Conservation (phyloP, 2,797 vertebrate genomes). For the Coilia nasus region DNA sequence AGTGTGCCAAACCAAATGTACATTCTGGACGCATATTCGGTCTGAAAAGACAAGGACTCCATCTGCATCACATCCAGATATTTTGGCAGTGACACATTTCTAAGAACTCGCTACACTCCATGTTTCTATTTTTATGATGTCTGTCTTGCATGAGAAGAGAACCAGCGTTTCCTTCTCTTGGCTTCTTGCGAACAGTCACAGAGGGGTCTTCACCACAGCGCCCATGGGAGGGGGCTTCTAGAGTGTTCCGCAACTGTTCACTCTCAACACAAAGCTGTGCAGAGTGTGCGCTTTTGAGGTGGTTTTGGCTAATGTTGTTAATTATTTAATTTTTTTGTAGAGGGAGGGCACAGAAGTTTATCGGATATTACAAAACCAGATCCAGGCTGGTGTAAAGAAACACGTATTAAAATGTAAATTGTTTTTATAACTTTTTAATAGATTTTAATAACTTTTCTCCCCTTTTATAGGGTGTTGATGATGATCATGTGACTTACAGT, state of each 20-base stretch:
- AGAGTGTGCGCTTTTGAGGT: neutral
- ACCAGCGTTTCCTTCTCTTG: neutral
- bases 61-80: constrained; percentile 11
- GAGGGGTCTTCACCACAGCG: neutral
- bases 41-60: neutral
- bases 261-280: neutral
- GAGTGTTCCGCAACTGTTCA: neutral
- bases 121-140: constrained; percentile 22
- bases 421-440: neutral
- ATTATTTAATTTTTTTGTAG: neutral
- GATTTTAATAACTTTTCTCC: neutral
- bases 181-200: neutral
- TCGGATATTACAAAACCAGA: neutral
- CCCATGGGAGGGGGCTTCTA: neutral
- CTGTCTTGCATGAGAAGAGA: constrained; percentile 4
- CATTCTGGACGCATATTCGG: no score
- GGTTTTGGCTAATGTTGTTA: neutral
- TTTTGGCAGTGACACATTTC: neutral
- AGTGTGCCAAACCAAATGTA: no score
- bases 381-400: neutral
- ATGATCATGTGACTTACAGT: neutral
- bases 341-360: neutral
- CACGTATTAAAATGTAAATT: neutral
- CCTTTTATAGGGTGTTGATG: no score
- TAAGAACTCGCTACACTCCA: constrained; percentile 2